Evolutionary conservation across 2,888 invertebrate species (phyloP).

Genomic region (Trissolcus japonicus): DNA sequence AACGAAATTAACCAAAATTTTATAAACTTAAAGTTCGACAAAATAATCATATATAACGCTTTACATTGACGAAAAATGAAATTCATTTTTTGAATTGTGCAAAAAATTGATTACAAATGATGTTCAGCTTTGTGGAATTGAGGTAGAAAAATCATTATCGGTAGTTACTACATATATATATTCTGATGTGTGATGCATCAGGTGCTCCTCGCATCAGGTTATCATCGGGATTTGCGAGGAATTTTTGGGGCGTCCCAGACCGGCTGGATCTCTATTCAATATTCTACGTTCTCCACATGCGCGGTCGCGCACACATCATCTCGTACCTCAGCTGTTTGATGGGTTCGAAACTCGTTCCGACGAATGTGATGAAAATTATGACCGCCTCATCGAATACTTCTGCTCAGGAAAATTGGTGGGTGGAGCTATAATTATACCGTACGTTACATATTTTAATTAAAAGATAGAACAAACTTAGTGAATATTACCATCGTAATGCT

Average conservation of each 20-base stretch:
- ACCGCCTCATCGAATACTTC: constrained; percentile 33
- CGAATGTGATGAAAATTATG: constrained; percentile 47
- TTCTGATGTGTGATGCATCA: constrained; percentile 46
- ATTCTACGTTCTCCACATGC: constrained; percentile 59
- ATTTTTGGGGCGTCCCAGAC: constrained; percentile 52
- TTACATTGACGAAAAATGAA: too few species aligned
- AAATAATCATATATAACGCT: too few species aligned
- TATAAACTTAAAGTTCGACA: too few species aligned
- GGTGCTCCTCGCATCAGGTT: constrained; percentile 56
- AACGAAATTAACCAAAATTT: too few species aligned
- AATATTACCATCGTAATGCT: constrained; percentile 48
- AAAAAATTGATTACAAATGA: too few species aligned
- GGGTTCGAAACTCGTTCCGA: constrained; percentile 15
- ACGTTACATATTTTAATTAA: constrained; percentile 41
- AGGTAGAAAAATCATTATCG: constrained; percentile 33
- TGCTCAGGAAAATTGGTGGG: constrained; percentile 44
- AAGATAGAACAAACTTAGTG: constrained; percentile 50
- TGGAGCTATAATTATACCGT: constrained; percentile 38
- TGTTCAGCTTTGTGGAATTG: not conserved
- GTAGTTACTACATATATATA: constrained; percentile 14
- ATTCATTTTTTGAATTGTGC: too few species aligned
- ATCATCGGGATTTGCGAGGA: constrained; percentile 53
- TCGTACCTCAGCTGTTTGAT: constrained; percentile 59
- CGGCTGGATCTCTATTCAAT: constrained; percentile 54
- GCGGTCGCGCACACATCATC: constrained; percentile 34